Base-by-base conservation (phyloP, 2,797 vertebrate genomes). In the Notolepis coatsorum region DNA sequence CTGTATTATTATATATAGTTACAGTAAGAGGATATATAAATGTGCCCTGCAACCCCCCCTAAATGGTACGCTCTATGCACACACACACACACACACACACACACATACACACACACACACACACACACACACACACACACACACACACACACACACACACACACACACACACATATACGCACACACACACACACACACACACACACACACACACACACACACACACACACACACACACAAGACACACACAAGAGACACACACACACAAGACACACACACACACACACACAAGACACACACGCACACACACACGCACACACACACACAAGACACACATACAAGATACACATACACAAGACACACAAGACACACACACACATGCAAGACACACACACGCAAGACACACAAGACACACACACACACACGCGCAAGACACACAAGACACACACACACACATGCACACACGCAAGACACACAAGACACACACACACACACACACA, bases 221-320 rank as follows among this genome's bases (percentile, higher is more conserved):
- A 2, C 2, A 45, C 42, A 18, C 12, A 45, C 2, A 20, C 3
- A 45, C n/a, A n/a, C n/a, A n/a, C n/a, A n/a, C n/a, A n/a, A 51
- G 27, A 7, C 17, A 43, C 28, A 43, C 37, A 52, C 15, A 38
- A 39, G 9, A 12, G 3, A 1, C 23, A 18, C 49, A 21, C 59
- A 31, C 35, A 42, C 48, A 10, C 37, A 51, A n/a, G n/a, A n/a
- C 25, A 31, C 35, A 41, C 9, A 27, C n/a, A 39, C 35, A 30
- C n/a, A 21, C 15, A 60, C 12, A 53, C 28, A 45, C 27, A 37
- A n/a, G n/a, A n/a, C 3, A 23, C 48, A 35, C 15, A 10, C 24
- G 17, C 47, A 64, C 18, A 25, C 27, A 45, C 38, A 35, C 51
- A 62, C 48, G 23, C 46, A 50, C 58, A 23, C 46, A 43, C 59